Evolutionary conservation across 2,113 vertebrate species (phyloP).

Genomic region (Elachura formosa): DNA sequence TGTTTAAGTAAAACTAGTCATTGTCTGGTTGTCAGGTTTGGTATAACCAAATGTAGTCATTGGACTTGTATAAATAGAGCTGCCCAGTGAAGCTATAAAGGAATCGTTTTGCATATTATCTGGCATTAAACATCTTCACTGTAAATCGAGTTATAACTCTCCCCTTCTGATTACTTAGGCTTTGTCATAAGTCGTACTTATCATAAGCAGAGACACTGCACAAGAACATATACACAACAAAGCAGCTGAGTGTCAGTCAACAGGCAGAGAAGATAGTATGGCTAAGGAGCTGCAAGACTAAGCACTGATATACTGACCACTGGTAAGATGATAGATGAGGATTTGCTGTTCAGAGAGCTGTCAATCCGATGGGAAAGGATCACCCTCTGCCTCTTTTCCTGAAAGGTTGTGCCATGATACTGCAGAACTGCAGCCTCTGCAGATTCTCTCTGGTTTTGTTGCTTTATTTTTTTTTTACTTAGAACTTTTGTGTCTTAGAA

Average conservation of each 20-base stretch:
- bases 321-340: background rate
- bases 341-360: background rate
- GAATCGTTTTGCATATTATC: background rate
- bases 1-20: background rate
- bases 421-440: background rate
- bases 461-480: background rate
- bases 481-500: background rate
- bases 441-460: background rate
- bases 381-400: background rate
- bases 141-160: background rate
- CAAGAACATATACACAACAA: background rate
- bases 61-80: background rate
- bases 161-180: background rate
- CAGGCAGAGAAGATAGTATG: background rate
- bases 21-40: too few species aligned
- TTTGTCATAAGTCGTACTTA: background rate
- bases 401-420: background rate
- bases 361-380: background rate
- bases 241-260: background rate
- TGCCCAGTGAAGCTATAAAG: background rate
- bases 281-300: background rate
- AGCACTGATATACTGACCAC: background rate
- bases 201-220: background rate
- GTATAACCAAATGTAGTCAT: too few species aligned
- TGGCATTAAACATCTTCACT: background rate